Percentiles rank a stretch among this genome's conserved stretches.
Conservation (phyloP, 2,888 invertebrate species). For the Nomada ruficornis region DNA sequence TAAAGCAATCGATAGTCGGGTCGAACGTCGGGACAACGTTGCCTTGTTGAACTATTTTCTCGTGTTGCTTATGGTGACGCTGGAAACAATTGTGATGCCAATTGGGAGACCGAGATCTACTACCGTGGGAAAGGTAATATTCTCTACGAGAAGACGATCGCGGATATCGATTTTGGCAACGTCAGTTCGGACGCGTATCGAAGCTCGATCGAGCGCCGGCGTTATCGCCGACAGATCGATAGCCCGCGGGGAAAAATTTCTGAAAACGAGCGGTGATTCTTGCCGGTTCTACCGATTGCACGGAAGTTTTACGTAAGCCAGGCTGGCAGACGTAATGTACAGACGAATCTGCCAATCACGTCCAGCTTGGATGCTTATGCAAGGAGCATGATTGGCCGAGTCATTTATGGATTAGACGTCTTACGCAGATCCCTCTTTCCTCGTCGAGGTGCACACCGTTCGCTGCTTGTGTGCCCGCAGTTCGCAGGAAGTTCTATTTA, state of each 20-base stretch:
- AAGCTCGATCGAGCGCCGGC: background rate
- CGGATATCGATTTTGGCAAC: background rate
- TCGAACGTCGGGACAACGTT: background rate
- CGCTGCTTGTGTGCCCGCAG: background rate
- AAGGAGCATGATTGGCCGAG: constrained; percentile 65
- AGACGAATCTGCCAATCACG: constrained; percentile 70
- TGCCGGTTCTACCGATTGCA: constrained; percentile 31
- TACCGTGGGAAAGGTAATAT: too few species aligned
- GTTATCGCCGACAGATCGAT: constrained; percentile 25
- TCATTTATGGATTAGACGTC: constrained; percentile 70
- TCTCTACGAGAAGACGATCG: background rate
- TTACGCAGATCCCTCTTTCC: constrained; percentile 64
- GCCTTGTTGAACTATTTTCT: too few species aligned
- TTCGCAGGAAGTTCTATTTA: background rate
- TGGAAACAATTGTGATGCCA: too few species aligned
- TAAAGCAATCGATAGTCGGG: background rate
- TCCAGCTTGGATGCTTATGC: constrained; percentile 65
- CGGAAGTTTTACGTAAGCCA: constrained; percentile 64
- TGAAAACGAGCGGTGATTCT: constrained; percentile 39
- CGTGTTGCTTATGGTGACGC: too few species aligned
- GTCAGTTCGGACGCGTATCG: background rate
- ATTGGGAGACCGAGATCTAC: too few species aligned
- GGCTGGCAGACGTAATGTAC: constrained; percentile 60
- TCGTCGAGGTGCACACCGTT: background rate
- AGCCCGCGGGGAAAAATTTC: constrained; percentile 13